phyloP scores from a whole-genome alignment of 2,113 vertebrate species.

The Sinocyclocheilus anshuiensis region DNA sequence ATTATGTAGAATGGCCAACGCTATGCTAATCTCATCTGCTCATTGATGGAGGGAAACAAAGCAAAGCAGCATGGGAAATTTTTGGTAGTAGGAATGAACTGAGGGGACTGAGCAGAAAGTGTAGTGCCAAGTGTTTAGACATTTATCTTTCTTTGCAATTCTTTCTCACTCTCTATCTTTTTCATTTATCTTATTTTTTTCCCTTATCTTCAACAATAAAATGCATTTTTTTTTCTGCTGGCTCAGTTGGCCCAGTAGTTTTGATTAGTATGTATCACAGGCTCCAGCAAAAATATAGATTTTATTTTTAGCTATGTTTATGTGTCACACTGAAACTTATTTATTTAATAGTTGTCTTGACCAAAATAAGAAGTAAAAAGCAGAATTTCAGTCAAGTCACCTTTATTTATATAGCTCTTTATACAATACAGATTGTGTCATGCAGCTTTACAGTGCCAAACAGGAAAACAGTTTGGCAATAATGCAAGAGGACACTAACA shows the following conservation, averaged over 20 bases:
- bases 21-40: conserved; percentile 62
- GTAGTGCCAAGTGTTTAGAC: neutral
- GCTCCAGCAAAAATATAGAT: neutral
- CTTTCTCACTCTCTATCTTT: conserved; percentile 34
- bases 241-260: neutral
- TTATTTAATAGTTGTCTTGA: neutral
- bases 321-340: neutral
- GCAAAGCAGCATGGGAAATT: conserved; percentile 47
- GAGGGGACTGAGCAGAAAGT: neutral
- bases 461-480: too few relatives aligned
- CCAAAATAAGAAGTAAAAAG: neutral
- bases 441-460: too few relatives aligned
- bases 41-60: conserved; percentile 45
- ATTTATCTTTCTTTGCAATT: neutral
- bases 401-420: too few relatives aligned
- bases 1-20: conserved; percentile 53
- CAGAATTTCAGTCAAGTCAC: too few relatives aligned
- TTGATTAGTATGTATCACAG: neutral
- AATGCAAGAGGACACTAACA: too few relatives aligned
- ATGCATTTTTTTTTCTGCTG: neutral
- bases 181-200: neutral
- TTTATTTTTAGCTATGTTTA: neutral
- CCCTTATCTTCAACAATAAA: neutral
- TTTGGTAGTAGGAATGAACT: neutral
- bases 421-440: too few relatives aligned